These are phyloP conservation scores for Tubiluchus corallicola DNA, from an alignment of 2,888 invertebrate species.

Conservation along the genomic window DNA sequence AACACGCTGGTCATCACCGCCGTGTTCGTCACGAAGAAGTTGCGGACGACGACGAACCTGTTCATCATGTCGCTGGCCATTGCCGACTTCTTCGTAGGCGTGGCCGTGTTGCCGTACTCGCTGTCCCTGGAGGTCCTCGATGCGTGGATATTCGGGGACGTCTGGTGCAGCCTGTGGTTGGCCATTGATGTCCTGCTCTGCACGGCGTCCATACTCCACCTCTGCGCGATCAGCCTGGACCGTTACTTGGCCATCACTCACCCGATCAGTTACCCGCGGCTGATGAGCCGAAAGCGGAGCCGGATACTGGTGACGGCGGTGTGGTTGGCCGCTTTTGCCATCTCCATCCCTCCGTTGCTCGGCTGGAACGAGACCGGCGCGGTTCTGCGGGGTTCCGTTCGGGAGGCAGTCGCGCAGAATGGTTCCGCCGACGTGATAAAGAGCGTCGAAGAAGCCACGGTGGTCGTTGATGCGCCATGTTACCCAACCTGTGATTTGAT, in stretches of 20 bases:
- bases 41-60: constrained; percentile 84
- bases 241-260: constrained; percentile 84
- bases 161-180: constrained; percentile 91
- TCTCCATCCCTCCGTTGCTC: constrained; percentile 86
- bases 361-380: constrained; percentile 56
- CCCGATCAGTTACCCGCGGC: constrained; percentile 81
- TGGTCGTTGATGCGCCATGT: constrained; percentile 15
- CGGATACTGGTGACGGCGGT: constrained; percentile 71
- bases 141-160: constrained; percentile 90
- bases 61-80: constrained; percentile 92
- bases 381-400: neutral
- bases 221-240: constrained; percentile 80
- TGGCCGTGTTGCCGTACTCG: constrained; percentile 85
- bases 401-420: constrained; percentile 11
- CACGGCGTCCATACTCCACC: constrained; percentile 86
- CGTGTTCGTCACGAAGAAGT: constrained; percentile 58
- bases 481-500: constrained; percentile 62
- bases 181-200: constrained; percentile 98
- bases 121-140: constrained; percentile 68
- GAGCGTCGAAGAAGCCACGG: constrained; percentile 18
- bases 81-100: constrained; percentile 84
- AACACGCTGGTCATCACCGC: constrained; percentile 81
- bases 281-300: constrained; percentile 59
- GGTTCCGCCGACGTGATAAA: constrained; percentile 10
- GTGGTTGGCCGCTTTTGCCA: constrained; percentile 87